Evolutionary conservation across 1,140 invertebrate genomes (phyloP).

Genomic region (Listronotus bonariensis): DNA sequence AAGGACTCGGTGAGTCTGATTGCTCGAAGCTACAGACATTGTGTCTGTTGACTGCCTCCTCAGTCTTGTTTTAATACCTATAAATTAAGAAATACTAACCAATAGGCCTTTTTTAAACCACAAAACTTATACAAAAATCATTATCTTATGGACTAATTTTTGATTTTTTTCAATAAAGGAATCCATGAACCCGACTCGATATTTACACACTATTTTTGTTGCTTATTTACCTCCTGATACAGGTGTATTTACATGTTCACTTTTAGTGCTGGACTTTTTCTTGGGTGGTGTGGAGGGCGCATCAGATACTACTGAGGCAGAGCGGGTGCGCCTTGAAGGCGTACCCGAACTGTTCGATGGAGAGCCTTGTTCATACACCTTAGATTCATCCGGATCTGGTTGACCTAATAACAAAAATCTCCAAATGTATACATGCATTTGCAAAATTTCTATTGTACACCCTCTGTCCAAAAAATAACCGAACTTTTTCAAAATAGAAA

Average conservation of each 20-base stretch:
- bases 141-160: too few species aligned
- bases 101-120: too few species aligned
- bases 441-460: too few species aligned
- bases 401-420: conserved; percentile 26
- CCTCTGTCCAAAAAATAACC: too few species aligned
- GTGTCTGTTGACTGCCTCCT: conserved; percentile 27
- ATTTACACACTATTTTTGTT: too few species aligned
- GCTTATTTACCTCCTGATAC: not conserved
- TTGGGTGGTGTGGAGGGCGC: conserved; percentile 11
- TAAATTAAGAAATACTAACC: conserved; percentile 1
- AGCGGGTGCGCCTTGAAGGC: conserved; percentile 25
- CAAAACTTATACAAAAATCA: too few species aligned
- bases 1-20: conserved; percentile 9
- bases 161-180: too few species aligned
- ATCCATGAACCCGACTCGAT: too few species aligned
- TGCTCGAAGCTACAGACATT: conserved; percentile 21
- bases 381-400: conserved; percentile 32
- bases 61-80: conserved; percentile 28
- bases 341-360: conserved; percentile 16
- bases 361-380: conserved; percentile 23
- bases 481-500: too few species aligned
- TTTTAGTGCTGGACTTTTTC: not conserved
- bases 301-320: conserved; percentile 31
- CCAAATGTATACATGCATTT: too few species aligned
- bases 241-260: not conserved